phyloP scores from a whole-genome alignment of 2,797 vertebrate genomes.

The Heteromormyrus szaboi region DNA sequence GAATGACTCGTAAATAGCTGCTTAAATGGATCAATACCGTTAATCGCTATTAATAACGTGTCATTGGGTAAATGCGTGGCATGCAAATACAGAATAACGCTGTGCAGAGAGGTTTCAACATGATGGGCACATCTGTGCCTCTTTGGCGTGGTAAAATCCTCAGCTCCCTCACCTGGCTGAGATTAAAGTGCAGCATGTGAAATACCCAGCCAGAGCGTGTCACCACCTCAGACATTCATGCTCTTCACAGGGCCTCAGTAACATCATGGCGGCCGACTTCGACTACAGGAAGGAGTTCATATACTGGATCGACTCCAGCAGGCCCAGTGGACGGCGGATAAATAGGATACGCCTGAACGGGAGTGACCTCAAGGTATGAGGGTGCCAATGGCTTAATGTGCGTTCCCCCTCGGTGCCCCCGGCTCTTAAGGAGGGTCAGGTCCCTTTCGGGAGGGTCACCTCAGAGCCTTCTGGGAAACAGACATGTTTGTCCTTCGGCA shows the following conservation, averaged over 20 bases:
- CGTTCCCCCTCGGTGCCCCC: background rate
- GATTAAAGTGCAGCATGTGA: background rate
- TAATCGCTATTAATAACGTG: background rate
- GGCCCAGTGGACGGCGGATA: conserved; percentile 90
- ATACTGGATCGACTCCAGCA: conserved; percentile 97
- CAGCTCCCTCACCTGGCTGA: background rate
- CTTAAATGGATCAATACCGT: background rate
- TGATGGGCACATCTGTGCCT: background rate
- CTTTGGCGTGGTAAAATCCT: background rate
- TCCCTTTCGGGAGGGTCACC: background rate
- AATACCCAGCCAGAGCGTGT: background rate
- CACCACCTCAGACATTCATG: too few relatives aligned
- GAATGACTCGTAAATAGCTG: background rate
- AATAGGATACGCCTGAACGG: conserved; percentile 95
- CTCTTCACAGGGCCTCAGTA: conserved; percentile 81
- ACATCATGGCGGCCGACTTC: conserved; percentile 94
- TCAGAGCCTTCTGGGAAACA: background rate
- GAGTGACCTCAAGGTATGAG: conserved; percentile 87
- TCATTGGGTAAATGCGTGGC: background rate
- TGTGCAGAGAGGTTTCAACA: background rate
- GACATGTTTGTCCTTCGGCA: background rate
- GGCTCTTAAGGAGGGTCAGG: background rate
- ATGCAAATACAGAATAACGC: background rate
- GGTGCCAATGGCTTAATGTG: background rate
- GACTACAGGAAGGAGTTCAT: conserved; percentile 97